A percentile compares a stretch with the other conserved stretches of the same genome.
These are phyloP conservation scores for Platalea minor DNA, from an alignment of 2,797 vertebrate genomes.

Conservation along the genomic window DNA sequence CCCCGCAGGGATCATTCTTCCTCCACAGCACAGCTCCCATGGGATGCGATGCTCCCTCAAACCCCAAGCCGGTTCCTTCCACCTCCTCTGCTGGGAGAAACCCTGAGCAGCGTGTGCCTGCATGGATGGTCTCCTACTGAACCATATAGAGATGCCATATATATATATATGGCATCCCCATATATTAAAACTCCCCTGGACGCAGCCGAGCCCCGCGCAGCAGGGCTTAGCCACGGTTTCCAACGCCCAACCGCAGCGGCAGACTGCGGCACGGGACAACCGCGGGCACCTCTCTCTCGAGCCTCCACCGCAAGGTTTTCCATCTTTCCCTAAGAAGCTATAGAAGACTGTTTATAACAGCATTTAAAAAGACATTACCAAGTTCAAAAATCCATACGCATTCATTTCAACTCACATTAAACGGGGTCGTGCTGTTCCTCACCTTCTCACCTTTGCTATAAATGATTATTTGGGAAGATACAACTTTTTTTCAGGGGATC, in stretches of 20 bases:
- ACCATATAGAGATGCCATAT: neutral
- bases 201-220: accelerated
- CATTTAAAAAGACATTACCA: neutral
- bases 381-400: neutral
- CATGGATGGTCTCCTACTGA: neutral
- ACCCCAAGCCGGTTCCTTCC: neutral
- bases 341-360: neutral
- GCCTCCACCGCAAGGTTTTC: neutral
- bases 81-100: neutral
- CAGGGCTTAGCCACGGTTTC: neutral
- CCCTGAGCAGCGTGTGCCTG: accelerated
- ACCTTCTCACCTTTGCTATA: neutral
- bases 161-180: neutral
- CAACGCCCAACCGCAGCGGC: accelerated
- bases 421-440: accelerated
- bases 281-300: accelerated
- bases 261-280: neutral
- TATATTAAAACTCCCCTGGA: too few relatives aligned
- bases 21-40: neutral
- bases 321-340: neutral
- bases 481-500: neutral
- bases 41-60: neutral
- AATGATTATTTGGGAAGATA: neutral
- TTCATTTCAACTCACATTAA: neutral
- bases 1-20: neutral